These are phyloP conservation scores for Meliscaeva auricollis DNA, from an alignment of 2,888 invertebrate species.

Conservation along the genomic window DNA sequence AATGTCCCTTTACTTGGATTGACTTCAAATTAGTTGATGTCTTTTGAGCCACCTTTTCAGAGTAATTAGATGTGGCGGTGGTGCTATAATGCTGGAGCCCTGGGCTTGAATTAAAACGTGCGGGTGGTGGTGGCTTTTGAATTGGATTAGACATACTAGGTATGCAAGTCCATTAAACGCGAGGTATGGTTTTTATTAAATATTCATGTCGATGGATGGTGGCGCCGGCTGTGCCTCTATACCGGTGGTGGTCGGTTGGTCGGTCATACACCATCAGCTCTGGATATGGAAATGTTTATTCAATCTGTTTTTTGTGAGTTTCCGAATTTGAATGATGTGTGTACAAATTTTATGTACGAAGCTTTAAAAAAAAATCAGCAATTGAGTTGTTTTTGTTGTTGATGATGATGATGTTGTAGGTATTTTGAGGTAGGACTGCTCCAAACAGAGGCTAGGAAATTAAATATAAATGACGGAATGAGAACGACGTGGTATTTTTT, in stretches of 20 bases:
- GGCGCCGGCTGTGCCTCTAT: constrained; percentile 39
- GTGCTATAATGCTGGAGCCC: background rate
- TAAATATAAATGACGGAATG: constrained; percentile 59
- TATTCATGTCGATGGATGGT: constrained; percentile 61
- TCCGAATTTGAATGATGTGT: constrained; percentile 49
- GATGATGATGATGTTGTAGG: constrained; percentile 5
- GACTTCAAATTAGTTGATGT: constrained; percentile 73
- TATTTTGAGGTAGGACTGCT: constrained; percentile 40
- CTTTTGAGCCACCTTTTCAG: constrained; percentile 49
- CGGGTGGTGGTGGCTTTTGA: constrained; percentile 41
- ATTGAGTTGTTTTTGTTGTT: constrained; percentile 46
- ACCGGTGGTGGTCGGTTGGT: background rate
- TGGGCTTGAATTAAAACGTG: background rate
- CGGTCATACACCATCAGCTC: constrained; percentile 10
- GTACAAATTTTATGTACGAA: background rate
- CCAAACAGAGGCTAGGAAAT: constrained; percentile 20
- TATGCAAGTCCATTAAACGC: constrained; percentile 12
- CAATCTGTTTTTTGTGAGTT: background rate
- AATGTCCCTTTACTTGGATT: constrained; percentile 73
- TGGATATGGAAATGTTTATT: constrained; percentile 58
- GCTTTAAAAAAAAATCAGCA: background rate
- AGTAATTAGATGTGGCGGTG: constrained; percentile 53
- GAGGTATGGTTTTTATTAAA: constrained; percentile 51
- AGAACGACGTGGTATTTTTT: constrained; percentile 33
- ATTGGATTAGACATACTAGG: constrained; percentile 5